Percentiles rank a stretch among this genome's conserved stretches.
These are phyloP conservation scores for Philhelius pedissequus DNA, from an alignment of 2,888 invertebrate species.

Conservation along the genomic window DNA sequence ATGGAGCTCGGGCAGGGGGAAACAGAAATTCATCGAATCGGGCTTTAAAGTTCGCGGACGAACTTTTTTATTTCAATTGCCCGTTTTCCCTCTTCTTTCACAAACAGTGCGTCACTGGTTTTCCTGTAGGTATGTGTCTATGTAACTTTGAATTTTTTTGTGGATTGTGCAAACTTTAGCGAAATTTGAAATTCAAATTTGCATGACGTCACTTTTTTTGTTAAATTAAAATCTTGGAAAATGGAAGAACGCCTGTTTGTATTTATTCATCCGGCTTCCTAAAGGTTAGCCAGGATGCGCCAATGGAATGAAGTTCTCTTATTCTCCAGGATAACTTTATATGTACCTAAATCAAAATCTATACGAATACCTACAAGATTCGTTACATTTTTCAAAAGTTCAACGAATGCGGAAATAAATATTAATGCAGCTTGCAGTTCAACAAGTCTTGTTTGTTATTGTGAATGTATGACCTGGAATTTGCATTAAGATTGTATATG, in stretches of 20 bases:
- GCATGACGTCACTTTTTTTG: constrained; percentile 41
- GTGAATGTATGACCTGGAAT: constrained; percentile 2
- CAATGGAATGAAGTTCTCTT: constrained; percentile 18
- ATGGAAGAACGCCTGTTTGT: background rate
- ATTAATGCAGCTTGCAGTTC: constrained; percentile 48
- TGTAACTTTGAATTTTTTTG: constrained; percentile 5
- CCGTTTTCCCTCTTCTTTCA: background rate
- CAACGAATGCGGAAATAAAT: constrained; percentile 8
- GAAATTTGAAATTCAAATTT: constrained; percentile 64
- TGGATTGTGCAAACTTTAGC: constrained; percentile 39
- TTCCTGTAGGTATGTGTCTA: constrained; percentile 1
- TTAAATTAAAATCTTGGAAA: constrained; percentile 56
- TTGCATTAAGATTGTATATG: constrained; percentile 1
- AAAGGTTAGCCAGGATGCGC: background rate
- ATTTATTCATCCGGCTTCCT: background rate
- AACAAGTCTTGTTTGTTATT: constrained; percentile 54
- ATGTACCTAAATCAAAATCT: constrained; percentile 50
- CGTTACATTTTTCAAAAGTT: constrained; percentile 26
- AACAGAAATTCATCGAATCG: constrained; percentile 29
- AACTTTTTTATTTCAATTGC: constrained; percentile 25
- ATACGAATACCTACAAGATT: background rate
- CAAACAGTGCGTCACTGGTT: constrained; percentile 9
- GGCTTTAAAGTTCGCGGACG: constrained; percentile 37
- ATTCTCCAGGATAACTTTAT: constrained; percentile 51
- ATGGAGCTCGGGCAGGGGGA: background rate